Evolutionary conservation across 2,888 invertebrate genomes (phyloP).

Genomic region (Limnephilus marmoratus): DNA sequence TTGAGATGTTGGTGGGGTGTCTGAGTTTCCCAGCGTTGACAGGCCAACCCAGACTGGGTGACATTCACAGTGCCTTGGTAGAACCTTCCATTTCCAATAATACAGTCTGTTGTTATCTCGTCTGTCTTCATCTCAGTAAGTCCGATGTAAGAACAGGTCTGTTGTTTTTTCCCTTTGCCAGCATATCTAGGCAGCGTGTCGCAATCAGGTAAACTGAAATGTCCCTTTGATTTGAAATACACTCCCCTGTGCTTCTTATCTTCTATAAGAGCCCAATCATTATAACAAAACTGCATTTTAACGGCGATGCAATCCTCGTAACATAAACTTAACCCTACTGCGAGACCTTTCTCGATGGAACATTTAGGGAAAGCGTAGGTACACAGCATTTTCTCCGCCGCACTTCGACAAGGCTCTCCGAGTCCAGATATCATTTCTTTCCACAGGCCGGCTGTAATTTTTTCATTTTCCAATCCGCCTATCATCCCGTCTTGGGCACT

Average conservation of each 20-base stretch:
- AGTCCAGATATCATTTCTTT: slow-evolving; percentile 89
- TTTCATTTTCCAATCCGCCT: slow-evolving; percentile 89
- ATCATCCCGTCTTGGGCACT: slow-evolving; percentile 80
- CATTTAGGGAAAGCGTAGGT: slow-evolving; percentile 95
- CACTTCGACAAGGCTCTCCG: slow-evolving; percentile 89
- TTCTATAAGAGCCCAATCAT: slow-evolving; percentile 94
- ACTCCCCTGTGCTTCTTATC: slow-evolving; percentile 89
- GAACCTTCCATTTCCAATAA: slow-evolving; percentile 91
- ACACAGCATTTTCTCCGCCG: slow-evolving; percentile 94
- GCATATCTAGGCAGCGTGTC: slow-evolving; percentile 86
- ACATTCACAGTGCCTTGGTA: slow-evolving; percentile 93
- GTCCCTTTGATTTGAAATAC: slow-evolving; percentile 88
- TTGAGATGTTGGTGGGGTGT: slow-evolving; percentile 91
- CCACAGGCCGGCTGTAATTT: slow-evolving; percentile 90
- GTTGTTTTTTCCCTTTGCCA: slow-evolving; percentile 78
- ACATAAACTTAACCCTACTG: slow-evolving; percentile 87
- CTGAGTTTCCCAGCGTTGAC: slow-evolving; percentile 94
- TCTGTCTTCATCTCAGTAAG: slow-evolving; percentile 89
- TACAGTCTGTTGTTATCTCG: slow-evolving; percentile 91
- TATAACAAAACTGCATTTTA: slow-evolving; percentile 93
- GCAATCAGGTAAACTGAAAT: slow-evolving; percentile 93
- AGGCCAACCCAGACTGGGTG: slow-evolving; percentile 89
- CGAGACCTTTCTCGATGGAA: slow-evolving; percentile 81
- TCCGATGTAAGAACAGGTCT: slow-evolving; percentile 89
- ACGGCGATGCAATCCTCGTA: slow-evolving; percentile 96